Percentiles rank a stretch among this genome's conserved stretches.
These are phyloP conservation scores for Taxidea taxus DNA, from an alignment of 2,113 vertebrate species.

Conservation along the genomic window DNA sequence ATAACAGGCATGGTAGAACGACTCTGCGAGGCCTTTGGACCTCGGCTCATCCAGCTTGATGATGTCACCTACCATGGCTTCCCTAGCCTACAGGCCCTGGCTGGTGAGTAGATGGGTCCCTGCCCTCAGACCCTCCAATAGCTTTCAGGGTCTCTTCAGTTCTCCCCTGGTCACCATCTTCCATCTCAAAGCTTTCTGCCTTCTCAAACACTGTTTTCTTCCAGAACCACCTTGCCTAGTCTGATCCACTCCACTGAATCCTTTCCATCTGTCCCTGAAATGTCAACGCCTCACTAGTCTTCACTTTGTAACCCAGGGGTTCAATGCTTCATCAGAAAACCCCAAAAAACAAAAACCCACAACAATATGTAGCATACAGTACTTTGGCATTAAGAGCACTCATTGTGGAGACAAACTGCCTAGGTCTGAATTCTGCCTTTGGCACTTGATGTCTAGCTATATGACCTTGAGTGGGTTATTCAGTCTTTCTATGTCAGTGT, in stretches of 20 bases:
- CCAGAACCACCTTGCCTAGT: background rate
- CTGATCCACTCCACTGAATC: background rate
- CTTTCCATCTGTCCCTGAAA: background rate
- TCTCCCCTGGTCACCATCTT: background rate
- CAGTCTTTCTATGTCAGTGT: background rate
- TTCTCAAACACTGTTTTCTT: background rate
- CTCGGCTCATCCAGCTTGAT: conserved; percentile 86
- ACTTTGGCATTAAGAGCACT: background rate
- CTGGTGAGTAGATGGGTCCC: conserved; percentile 81
- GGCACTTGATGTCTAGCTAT: background rate
- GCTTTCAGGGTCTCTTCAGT: background rate
- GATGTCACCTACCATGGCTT: conserved; percentile 87
- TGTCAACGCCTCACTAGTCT: background rate
- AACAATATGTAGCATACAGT: background rate
- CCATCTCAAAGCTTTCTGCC: background rate
- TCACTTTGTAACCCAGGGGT: background rate
- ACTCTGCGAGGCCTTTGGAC: conserved; percentile 89
- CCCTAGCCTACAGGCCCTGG: conserved; percentile 86
- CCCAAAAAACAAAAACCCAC: background rate
- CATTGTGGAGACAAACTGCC: background rate
- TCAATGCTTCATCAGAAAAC: background rate
- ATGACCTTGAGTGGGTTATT: background rate
- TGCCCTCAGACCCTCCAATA: no score
- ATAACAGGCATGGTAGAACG: conserved; percentile 95
- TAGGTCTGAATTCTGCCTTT: background rate